A percentile compares a stretch with the other conserved stretches of the same genome.
These are phyloP conservation scores for Cistogaster globosa DNA, from an alignment of 2,888 invertebrate genomes.

Conservation along the genomic window DNA sequence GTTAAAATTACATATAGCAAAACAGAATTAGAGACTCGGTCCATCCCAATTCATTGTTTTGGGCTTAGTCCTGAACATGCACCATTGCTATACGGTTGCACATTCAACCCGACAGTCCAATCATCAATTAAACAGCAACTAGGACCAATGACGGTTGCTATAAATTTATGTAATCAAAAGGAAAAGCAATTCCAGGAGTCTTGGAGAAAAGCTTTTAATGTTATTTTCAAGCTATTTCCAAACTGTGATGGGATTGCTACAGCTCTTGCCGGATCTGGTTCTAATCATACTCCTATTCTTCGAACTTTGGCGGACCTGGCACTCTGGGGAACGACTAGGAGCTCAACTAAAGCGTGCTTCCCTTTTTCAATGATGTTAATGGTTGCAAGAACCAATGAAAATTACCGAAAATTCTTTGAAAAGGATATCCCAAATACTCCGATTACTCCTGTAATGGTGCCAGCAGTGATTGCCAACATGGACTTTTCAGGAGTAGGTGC, in stretches of 20 bases:
- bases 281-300: too few species aligned
- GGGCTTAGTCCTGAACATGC: background rate
- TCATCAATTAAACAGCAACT: background rate
- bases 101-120: background rate
- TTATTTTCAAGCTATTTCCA: background rate
- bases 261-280: background rate
- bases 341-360: too few species aligned
- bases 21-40: too few species aligned
- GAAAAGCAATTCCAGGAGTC: background rate
- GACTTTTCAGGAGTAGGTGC: background rate
- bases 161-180: background rate
- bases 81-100: background rate
- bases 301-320: too few species aligned
- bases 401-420: background rate
- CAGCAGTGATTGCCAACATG: background rate
- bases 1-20: too few species aligned
- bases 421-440: too few species aligned
- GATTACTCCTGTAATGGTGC: background rate
- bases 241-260: background rate
- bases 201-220: background rate
- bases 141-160: background rate
- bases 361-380: too few species aligned
- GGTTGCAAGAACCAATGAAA: background rate
- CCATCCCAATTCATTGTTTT: background rate
- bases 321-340: too few species aligned